These are phyloP conservation scores for Rafetus swinhoei DNA, from an alignment of 2,113 vertebrate genomes.

Conservation along the genomic window DNA sequence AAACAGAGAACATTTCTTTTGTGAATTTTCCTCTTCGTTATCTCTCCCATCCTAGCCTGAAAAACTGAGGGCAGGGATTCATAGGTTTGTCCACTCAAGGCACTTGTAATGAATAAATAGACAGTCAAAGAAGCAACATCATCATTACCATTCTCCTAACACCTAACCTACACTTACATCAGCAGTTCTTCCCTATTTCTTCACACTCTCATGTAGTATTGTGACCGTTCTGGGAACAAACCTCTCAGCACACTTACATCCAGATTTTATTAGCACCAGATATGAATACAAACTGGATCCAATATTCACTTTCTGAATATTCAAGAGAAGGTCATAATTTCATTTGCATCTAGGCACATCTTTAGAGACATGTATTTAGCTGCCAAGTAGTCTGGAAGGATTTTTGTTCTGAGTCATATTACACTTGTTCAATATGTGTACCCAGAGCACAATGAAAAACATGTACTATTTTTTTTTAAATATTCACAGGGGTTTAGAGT, in stretches of 20 bases:
- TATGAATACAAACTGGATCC: neutral
- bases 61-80: neutral
- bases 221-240: neutral
- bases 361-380: neutral
- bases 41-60: neutral
- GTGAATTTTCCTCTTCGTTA: neutral
- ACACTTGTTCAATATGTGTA: neutral
- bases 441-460: neutral
- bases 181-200: neutral
- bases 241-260: rapidly evolving
- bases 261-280: neutral
- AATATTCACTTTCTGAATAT: neutral
- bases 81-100: neutral
- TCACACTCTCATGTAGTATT: neutral
- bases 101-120: neutral
- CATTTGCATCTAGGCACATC: neutral
- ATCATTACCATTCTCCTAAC: neutral
- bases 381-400: neutral
- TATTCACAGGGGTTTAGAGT: neutral
- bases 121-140: neutral
- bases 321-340: neutral
- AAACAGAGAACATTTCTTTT: neutral
- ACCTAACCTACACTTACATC: neutral
- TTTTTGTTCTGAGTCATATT: neutral
- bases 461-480: neutral